phyloP scores from a whole-genome alignment of 1,140 invertebrate species.

The Drosophila sturtevanti region DNA sequence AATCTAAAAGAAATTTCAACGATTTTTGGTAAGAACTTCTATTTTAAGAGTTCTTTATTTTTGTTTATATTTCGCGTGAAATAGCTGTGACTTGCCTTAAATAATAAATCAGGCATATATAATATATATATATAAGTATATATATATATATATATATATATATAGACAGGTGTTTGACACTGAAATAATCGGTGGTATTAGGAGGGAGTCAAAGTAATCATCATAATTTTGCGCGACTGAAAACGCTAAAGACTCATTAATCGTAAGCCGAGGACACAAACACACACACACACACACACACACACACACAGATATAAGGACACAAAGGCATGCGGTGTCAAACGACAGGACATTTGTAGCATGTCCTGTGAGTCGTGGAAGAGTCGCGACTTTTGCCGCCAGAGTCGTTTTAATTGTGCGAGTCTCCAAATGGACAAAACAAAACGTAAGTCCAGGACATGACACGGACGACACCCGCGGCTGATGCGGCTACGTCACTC shows the following conservation, averaged over 20 bases:
- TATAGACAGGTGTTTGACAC: constrained; percentile 42
- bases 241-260: constrained; percentile 78
- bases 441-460: constrained; percentile 41
- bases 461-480: constrained; percentile 39
- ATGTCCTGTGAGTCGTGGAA: constrained; percentile 29
- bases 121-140: too few species aligned
- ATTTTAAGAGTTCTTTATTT: too few species aligned
- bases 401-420: constrained; percentile 71
- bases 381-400: constrained; percentile 62
- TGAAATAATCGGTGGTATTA: neutral
- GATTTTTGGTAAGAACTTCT: too few species aligned
- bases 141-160: neutral
- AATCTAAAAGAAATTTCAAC: too few species aligned
- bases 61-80: too few species aligned
- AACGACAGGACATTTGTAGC: constrained; percentile 51
- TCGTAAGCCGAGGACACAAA: constrained; percentile 37
- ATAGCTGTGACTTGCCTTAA: too few species aligned
- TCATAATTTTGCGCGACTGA: constrained; percentile 53
- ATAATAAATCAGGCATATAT: too few species aligned
- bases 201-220: constrained; percentile 52
- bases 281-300: constrained; percentile 22
- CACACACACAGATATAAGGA: constrained; percentile 18
- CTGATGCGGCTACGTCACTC: constrained; percentile 43
- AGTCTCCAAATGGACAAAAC: constrained; percentile 47
- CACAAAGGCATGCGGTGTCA: constrained; percentile 23